These are phyloP conservation scores for Eremophila alpestris DNA, from an alignment of 2,797 vertebrate genomes.

Conservation along the genomic window DNA sequence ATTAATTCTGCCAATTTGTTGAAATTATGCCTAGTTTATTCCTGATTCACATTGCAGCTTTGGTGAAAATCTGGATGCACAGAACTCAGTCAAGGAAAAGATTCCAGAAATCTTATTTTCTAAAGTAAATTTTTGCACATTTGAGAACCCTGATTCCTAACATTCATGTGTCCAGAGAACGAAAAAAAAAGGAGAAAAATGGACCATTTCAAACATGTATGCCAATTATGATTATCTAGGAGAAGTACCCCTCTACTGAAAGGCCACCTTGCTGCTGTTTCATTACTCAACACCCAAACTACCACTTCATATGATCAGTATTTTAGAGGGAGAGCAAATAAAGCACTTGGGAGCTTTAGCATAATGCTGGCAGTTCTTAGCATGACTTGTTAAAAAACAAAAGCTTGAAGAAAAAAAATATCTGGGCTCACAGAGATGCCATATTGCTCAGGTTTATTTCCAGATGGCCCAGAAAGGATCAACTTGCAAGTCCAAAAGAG, in stretches of 20 bases:
- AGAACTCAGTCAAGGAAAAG: background rate
- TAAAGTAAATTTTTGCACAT: background rate
- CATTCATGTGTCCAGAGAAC: background rate
- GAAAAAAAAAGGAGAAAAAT: background rate
- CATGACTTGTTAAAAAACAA: background rate
- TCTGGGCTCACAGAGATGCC: background rate
- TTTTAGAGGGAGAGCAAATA: background rate
- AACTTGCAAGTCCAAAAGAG: background rate
- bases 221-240: background rate
- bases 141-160: background rate
- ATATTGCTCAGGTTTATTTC: constrained; percentile 19
- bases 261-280: background rate
- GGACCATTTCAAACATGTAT: background rate
- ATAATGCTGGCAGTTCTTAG: background rate
- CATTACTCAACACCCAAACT: background rate
- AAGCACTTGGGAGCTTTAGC: background rate
- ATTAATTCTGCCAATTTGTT: background rate
- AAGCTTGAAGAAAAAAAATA: background rate
- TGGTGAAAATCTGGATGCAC: background rate
- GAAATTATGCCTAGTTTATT: background rate
- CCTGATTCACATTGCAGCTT: background rate
- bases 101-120: background rate
- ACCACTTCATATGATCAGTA: background rate
- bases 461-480: constrained; percentile 21
- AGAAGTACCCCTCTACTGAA: background rate